A percentile compares a stretch with the other conserved stretches of the same genome.
phyloP scores from a whole-genome alignment of 2,797 vertebrate species.

The Microctenopoma stevenorrisi region DNA sequence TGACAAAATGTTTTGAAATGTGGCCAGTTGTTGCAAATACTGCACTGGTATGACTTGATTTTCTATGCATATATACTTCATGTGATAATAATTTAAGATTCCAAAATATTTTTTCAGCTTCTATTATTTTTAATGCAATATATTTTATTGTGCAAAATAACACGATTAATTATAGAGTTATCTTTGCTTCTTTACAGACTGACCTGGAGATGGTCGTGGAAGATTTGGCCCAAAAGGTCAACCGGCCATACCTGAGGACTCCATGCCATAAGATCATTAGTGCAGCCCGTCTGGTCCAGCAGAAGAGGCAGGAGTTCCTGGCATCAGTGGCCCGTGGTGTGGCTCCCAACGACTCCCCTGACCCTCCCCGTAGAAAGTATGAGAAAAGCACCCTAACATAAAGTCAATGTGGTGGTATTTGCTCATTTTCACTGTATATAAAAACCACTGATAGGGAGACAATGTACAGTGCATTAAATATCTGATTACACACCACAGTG shows the following conservation, averaged over 20 bases:
- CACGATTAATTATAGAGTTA: neutral
- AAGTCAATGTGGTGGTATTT: conserved; percentile 1
- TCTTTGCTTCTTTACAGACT: conserved; percentile 82
- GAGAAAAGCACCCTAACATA: neutral
- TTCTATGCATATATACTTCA: no score
- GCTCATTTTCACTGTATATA: neutral
- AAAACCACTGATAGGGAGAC: neutral
- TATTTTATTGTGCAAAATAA: no score
- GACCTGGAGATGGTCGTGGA: conserved; percentile 99
- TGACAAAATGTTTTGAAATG: no score
- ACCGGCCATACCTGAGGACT: conserved; percentile 96
- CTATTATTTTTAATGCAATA: no score
- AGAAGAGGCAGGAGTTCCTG: conserved; percentile 97
- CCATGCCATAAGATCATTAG: conserved; percentile 98
- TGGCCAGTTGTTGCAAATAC: no score
- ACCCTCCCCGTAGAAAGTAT: conserved; percentile 94
- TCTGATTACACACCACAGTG: neutral
- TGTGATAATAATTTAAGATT: neutral
- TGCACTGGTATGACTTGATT: no score
- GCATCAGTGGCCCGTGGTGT: conserved; percentile 97
- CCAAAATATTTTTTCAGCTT: neutral
- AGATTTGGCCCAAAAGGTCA: conserved; percentile 98
- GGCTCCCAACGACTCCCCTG: conserved; percentile 96
- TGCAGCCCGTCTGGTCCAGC: conserved; percentile 95
- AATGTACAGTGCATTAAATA: neutral